Evolutionary conservation across 2,113 vertebrate species (phyloP), one percentile per base, ranked within the genome.

Genomic region (Percopsis transmontana): DNA sequence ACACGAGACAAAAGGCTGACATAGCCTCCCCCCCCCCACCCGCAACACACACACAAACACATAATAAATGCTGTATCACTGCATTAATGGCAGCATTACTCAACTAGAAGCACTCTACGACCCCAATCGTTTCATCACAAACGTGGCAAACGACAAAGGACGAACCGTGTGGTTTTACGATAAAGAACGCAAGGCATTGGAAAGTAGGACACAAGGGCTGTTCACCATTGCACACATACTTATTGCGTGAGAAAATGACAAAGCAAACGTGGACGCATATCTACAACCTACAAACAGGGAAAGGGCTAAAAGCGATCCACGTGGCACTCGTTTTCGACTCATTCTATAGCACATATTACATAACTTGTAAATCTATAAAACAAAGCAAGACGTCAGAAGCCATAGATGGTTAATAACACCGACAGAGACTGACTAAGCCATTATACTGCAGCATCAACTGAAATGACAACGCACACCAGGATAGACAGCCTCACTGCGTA

Each of bases 31-130:
- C 27, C 27, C 59, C 12, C 42, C 42, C 42, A 12, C 42, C 42
- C 27, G 7, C 27, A 33, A 33, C 27, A 33, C 27, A 33, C 2
- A 33, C 27, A 33, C 27, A 33, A 3, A 33, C 27, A 33, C 40
- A 55, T 58, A 72, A 69, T 84, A 81, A 90, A 42, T 88, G 91
- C 88, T 91, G 90, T 48, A 86, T 93, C 90, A 91, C 88, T 66
- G 68, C 75, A 59, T 80, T 45, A 62, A 80, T 67, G 80, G 58
- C 77, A 79, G 50, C 53, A 62, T 62, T 71, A 62, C 66, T 72
- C 70, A 41, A 1, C 51, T 71, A 42, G 50, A 39, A 54, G 7
- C 27, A 6, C 47, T 56, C 12, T 2, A 21, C 12, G 62, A 45
- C 48, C 23, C 20, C 51, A 53, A 21, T 2, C 20, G 14, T 53